Evolutionary conservation across 2,797 vertebrate species (phyloP).

Genomic region (Chelon auratus): DNA sequence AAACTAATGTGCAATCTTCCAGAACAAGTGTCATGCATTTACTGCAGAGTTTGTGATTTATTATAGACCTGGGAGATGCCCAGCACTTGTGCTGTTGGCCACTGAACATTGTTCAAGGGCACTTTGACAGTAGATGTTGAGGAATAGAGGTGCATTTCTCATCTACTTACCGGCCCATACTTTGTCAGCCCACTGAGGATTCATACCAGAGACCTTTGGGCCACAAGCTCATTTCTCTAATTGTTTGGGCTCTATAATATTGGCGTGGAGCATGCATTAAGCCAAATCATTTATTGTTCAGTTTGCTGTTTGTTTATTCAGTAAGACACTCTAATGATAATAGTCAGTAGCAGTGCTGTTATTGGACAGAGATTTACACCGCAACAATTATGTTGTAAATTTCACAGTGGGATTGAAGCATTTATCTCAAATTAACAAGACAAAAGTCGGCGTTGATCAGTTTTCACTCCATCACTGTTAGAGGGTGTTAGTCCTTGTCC

Average conservation of each 20-base stretch:
- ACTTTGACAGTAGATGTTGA: conserved; percentile 74
- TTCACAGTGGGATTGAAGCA: conserved; percentile 7
- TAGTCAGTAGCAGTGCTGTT: conserved; percentile 25
- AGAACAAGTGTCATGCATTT: conserved; percentile 76
- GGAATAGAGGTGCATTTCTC: conserved; percentile 72
- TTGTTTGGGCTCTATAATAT: conserved; percentile 66
- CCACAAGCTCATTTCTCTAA: conserved; percentile 67
- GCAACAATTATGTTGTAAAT: conserved; percentile 29
- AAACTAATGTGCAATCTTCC: conserved; percentile 71
- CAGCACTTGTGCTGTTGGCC: conserved; percentile 76
- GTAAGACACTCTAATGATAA: conserved; percentile 52
- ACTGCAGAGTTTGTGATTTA: conserved; percentile 80
- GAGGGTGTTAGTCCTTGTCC: not conserved
- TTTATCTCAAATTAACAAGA: conserved; percentile 40
- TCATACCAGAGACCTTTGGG: conserved; percentile 64
- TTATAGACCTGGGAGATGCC: conserved; percentile 78
- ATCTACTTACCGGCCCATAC: conserved; percentile 59
- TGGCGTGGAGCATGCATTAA: conserved; percentile 48
- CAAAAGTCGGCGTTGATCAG: conserved; percentile 11
- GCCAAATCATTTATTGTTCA: conserved; percentile 61
- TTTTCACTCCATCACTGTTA: conserved; percentile 3
- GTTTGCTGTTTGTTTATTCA: conserved; percentile 62
- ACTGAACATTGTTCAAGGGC: conserved; percentile 80
- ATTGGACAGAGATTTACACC: conserved; percentile 46
- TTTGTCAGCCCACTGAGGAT: conserved; percentile 52